A percentile compares a stretch with the other conserved stretches of the same genome.
Conservation (phyloP, 2,888 invertebrate species). For the Volucella inflata region DNA sequence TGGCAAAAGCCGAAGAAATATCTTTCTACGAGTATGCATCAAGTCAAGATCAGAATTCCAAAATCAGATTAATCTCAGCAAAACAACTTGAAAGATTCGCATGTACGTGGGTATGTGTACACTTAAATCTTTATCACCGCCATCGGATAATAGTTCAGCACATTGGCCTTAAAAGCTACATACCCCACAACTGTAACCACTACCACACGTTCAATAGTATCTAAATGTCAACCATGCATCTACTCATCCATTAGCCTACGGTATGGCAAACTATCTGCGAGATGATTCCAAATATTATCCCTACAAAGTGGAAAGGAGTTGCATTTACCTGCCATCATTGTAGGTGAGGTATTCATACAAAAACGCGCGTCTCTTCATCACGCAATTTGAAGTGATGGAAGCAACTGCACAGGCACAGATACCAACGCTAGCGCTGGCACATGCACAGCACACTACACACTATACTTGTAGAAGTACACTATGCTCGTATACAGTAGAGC, state of each 20-base stretch:
- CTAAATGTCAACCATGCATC: slow-evolving; percentile 37
- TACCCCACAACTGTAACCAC: not conserved
- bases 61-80: too few relatives aligned
- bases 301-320: slow-evolving; percentile 27
- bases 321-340: not conserved
- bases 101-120: not conserved
- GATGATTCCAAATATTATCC: slow-evolving; percentile 44
- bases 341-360: slow-evolving; percentile 1
- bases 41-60: too few relatives aligned
- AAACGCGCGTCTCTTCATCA: slow-evolving; percentile 50
- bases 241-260: slow-evolving; percentile 31
- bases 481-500: slow-evolving; percentile 10
- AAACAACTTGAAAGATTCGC: slow-evolving; percentile 8
- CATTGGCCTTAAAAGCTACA: slow-evolving; percentile 21
- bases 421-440: too few relatives aligned
- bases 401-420: slow-evolving; percentile 22
- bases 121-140: slow-evolving; percentile 7
- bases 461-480: too few relatives aligned
- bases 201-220: slow-evolving; percentile 27
- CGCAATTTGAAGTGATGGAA: slow-evolving; percentile 52
- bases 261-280: slow-evolving; percentile 51
- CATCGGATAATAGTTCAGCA: slow-evolving; percentile 9
- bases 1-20: too few relatives aligned
- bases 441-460: too few relatives aligned
- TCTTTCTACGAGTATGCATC: too few relatives aligned